Conservation (phyloP, 2,113 vertebrate species). For the Formicarius rufipectus region DNA sequence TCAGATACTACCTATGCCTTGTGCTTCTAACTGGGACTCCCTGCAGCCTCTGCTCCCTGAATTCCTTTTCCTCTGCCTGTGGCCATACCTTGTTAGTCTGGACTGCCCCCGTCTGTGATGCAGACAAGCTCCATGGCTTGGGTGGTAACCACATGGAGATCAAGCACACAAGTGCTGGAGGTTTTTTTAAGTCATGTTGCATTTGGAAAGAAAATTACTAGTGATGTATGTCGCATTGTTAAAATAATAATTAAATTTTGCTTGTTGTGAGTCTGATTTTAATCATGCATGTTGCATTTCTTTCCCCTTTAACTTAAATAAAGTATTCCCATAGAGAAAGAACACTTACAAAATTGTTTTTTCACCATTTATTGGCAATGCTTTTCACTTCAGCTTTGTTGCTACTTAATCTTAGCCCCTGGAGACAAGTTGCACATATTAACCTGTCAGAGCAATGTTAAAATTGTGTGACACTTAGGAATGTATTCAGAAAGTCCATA, state of each 20-base stretch:
- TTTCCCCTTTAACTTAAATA: background rate
- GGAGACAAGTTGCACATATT: slow-evolving; percentile 34
- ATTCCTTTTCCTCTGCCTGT: background rate
- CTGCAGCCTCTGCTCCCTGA: background rate
- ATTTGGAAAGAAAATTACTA: background rate
- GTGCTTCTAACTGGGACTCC: background rate
- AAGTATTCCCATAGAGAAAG: slow-evolving; percentile 6
- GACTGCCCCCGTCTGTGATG: background rate
- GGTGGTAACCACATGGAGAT: background rate
- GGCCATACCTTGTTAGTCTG: background rate
- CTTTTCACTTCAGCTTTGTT: slow-evolving; percentile 31
- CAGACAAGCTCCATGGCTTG: accelerated
- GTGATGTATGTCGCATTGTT: background rate
- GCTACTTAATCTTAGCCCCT: slow-evolving; percentile 20
- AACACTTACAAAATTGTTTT: background rate
- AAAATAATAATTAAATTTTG: background rate
- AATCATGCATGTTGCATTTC: background rate
- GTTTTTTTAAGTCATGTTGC: background rate
- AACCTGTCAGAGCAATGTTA: slow-evolving; percentile 43
- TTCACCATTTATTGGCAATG: background rate
- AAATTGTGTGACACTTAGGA: slow-evolving; percentile 27
- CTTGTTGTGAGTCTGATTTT: background rate
- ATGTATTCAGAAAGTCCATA: slow-evolving; percentile 52
- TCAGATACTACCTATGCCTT: background rate
- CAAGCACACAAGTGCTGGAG: background rate